Conservation (phyloP, 2,113 vertebrate genomes). For the Paramormyrops kingsleyae region DNA sequence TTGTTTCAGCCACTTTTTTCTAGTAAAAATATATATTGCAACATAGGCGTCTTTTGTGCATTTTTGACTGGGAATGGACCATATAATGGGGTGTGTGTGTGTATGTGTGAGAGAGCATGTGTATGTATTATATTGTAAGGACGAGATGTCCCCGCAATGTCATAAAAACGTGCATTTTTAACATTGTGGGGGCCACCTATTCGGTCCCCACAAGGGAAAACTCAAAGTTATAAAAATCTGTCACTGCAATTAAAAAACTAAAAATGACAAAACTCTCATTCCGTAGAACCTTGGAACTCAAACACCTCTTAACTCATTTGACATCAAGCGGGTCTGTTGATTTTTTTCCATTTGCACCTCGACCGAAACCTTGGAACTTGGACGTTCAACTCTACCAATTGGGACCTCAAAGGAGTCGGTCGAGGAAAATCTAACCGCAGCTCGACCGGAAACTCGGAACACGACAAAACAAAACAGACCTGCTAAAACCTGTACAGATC, state of each 20-base stretch:
- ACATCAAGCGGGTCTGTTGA: too few species aligned
- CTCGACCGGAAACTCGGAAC: too few species aligned
- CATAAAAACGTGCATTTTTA: not conserved
- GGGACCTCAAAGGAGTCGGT: too few species aligned
- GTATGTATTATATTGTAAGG: not conserved
- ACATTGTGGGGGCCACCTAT: not conserved
- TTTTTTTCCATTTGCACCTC: too few species aligned
- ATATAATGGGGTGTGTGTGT: not conserved
- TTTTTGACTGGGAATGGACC: conserved; percentile 19
- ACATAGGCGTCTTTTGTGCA: conserved; percentile 39
- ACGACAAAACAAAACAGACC: too few species aligned
- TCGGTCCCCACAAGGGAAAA: not conserved
- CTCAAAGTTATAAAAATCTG: not conserved
- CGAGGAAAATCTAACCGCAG: too few species aligned
- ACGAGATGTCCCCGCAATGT: not conserved
- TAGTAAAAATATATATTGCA: conserved; percentile 56
- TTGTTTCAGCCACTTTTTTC: conserved; percentile 49
- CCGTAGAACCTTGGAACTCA: too few species aligned
- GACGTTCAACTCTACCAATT: too few species aligned
- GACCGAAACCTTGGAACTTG: too few species aligned
- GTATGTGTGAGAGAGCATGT: not conserved
- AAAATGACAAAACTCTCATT: not conserved
- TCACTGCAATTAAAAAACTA: not conserved
- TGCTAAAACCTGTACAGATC: too few species aligned
- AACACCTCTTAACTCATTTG: too few species aligned